phyloP scores from a whole-genome alignment of 1,140 invertebrate genomes.

The Ostrea edulis region DNA sequence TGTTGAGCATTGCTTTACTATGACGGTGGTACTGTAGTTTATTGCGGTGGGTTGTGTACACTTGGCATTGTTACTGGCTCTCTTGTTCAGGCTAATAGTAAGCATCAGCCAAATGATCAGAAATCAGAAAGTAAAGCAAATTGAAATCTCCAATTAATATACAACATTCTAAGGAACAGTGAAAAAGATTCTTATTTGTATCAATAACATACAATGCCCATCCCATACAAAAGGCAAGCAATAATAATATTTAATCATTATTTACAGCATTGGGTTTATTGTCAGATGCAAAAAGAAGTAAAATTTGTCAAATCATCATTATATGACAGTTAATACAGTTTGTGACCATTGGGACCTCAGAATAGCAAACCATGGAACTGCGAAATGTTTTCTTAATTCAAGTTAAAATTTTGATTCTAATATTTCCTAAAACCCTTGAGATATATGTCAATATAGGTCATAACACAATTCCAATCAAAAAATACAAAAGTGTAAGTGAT shows the following conservation, averaged over 20 bases:
- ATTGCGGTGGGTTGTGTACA: not conserved
- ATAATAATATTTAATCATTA: not conserved
- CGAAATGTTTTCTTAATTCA: no score
- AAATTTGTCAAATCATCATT: not conserved
- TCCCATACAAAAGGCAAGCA: constrained; percentile 14
- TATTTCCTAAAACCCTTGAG: no score
- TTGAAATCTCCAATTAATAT: not conserved
- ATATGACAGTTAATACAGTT: not conserved
- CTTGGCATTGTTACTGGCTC: not conserved
- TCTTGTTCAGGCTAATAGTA: not conserved
- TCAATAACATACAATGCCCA: not conserved
- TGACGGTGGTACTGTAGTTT: not conserved
- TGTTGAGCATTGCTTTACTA: no score
- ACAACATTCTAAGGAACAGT: not conserved
- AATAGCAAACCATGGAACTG: no score
- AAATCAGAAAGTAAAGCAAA: not conserved
- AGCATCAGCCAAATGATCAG: not conserved
- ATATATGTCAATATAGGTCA: no score
- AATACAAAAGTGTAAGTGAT: no score
- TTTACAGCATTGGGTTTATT: not conserved
- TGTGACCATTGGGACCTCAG: no score
- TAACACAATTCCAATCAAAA: no score
- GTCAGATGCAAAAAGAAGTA: not conserved
- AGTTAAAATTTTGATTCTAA: no score
- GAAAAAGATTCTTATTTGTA: not conserved